phyloP scores from a whole-genome alignment of 2,888 invertebrate species.

The Sycophila texana region DNA sequence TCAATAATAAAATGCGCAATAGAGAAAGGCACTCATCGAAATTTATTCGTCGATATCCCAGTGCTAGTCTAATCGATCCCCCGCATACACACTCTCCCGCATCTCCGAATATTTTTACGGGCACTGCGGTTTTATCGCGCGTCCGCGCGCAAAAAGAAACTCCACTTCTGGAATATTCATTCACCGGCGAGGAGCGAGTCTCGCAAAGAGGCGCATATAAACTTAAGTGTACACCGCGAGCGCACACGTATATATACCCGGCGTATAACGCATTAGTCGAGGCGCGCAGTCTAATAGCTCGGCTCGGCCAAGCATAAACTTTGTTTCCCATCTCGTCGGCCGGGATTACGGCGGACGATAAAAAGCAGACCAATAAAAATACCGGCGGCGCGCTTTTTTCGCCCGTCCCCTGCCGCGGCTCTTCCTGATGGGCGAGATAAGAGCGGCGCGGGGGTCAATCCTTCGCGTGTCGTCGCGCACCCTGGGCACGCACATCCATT shows the following conservation, averaged over 20 bases:
- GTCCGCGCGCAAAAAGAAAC: constrained; percentile 15
- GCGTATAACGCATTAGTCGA: constrained; percentile 26
- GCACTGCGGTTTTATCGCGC: constrained; percentile 1
- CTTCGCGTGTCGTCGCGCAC: constrained; percentile 65
- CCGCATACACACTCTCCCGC: background rate
- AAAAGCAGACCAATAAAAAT: constrained; percentile 47
- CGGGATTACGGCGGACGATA: constrained; percentile 43
- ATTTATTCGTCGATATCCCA: background rate
- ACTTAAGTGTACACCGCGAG: constrained; percentile 22
- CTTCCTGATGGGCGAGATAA: constrained; percentile 27
- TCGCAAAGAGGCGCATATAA: constrained; percentile 26
- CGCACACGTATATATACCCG: background rate
- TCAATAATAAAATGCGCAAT: too few species aligned
- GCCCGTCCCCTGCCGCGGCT: background rate
- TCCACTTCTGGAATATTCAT: constrained; percentile 36
- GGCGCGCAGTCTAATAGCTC: constrained; percentile 37
- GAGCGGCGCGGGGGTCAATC: constrained; percentile 64
- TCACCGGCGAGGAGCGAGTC: background rate
- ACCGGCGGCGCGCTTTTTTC: constrained; percentile 19
- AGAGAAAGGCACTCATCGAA: background rate
- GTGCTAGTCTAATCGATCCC: background rate
- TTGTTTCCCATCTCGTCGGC: constrained; percentile 40
- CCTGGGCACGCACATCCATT: constrained; percentile 40
- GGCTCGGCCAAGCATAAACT: constrained; percentile 43
- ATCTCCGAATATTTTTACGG: constrained; percentile 16